Evolutionary conservation across 2,888 invertebrate species (phyloP), one percentile per base, ranked within the genome.

Genomic region (Lasioglossum villosulum): DNA sequence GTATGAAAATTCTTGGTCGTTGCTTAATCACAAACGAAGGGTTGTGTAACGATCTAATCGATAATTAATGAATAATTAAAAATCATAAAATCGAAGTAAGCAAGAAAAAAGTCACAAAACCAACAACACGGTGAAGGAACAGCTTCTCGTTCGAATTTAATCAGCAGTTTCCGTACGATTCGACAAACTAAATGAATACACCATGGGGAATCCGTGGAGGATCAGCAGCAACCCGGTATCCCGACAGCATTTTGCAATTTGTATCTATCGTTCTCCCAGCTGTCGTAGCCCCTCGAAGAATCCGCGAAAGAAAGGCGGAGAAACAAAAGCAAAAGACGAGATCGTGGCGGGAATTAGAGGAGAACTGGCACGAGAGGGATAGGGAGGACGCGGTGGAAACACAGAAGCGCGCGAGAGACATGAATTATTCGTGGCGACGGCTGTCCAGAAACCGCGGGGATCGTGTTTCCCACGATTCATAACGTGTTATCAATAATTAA

Each of bases 401-500:
- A 52, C 68, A 78, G 82, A 87, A 80, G 78, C 78, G 80, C 45
- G 45, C 76, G 83, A 86, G 87, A 85, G 89, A 86, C 89, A 93
- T 92, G 92, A 92, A 92, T 92, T 93, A 92, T 93, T 92, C 92
- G 66, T 74, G 68, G 82, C 88, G 82, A 84, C 83, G 85, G 76
- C 83, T 76, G 90, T 89, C 89, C 90, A 90, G 90, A 91, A 87
- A 91, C 88, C 86, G 82, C 88, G 87, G 88, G 80, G 84, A 82
- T 86, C 80, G 71, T 78, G 89, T 90, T 92, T 92, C 93, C 91
- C 92, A 93, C 92, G 88, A 89, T 89, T 91, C 92, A 93, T 92
- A 93, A 91, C 91, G 90, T 88, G 90, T 91, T 92, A 91, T 93
- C 92, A 93, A 93, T 92, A 93, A 92, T 92, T 92, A 92, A 92